phyloP scores from a whole-genome alignment of 2,113 vertebrate species.

The Phalacrocorax aristotelis region DNA sequence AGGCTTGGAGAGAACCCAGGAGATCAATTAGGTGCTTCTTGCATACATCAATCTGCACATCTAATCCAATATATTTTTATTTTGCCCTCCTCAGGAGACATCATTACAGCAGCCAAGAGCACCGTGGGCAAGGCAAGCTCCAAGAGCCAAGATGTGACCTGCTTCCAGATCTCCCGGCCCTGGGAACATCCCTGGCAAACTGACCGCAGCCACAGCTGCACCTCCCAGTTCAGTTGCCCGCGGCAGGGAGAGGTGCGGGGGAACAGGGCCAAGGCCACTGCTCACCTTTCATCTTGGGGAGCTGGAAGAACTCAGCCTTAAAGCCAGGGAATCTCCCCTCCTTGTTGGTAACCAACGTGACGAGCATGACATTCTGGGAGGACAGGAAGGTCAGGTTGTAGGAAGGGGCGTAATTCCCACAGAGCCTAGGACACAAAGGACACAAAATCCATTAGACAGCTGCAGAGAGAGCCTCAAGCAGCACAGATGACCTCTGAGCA shows the following conservation, averaged over 20 bases:
- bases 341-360: conserved; percentile 82
- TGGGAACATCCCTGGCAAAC: not conserved
- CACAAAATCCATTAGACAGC: not conserved
- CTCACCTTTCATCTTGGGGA: conserved; percentile 68
- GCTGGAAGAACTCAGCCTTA: conserved; percentile 83
- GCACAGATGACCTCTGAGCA: not conserved
- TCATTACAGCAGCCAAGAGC: not conserved
- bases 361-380: conserved; percentile 89
- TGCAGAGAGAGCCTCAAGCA: not conserved
- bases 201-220: not conserved
- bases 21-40: not conserved
- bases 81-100: not conserved
- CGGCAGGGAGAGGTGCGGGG: not conserved
- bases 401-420: conserved; percentile 83
- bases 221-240: not conserved
- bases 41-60: not conserved
- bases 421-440: conserved; percentile 77
- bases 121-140: not conserved
- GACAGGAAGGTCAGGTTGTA: conserved; percentile 87
- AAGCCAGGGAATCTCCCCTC: conserved; percentile 83
- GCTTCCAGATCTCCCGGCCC: not conserved
- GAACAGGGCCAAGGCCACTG: not conserved
- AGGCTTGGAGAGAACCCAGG: not conserved
- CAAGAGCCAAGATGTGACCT: not conserved
- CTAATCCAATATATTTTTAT: not conserved